Conservation (phyloP, 2,113 vertebrate genomes). For the Cebus imitator region DNA sequence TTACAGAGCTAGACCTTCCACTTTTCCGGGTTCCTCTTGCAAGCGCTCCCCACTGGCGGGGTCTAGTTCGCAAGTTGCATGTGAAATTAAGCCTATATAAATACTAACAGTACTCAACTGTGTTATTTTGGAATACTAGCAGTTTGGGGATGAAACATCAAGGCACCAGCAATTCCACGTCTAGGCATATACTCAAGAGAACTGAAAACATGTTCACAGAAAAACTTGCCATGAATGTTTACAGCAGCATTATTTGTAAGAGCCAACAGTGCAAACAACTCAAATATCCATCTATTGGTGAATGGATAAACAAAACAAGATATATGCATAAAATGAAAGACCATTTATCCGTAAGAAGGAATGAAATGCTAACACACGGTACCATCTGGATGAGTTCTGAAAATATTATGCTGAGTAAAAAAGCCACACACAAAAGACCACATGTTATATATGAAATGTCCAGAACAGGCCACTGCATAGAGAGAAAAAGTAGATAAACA, state of each 20-base stretch:
- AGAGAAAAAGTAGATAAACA: neutral
- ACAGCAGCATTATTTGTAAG: fast-evolving
- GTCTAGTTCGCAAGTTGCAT: neutral
- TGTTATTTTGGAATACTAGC: neutral
- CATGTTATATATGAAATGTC: neutral
- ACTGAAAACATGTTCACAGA: neutral
- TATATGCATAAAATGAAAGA: neutral
- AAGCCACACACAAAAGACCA: neutral
- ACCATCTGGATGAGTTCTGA: neutral
- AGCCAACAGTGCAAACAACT: neutral
- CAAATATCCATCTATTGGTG: neutral
- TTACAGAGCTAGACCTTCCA: neutral
- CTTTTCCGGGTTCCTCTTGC: neutral
- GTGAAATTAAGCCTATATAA: neutral
- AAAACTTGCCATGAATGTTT: neutral
- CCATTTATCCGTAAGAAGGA: neutral
- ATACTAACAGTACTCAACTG: neutral
- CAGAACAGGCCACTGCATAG: neutral
- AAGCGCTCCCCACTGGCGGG: neutral
- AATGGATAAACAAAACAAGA: neutral
- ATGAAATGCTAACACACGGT: neutral
- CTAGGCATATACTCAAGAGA: neutral
- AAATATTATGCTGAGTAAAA: neutral
- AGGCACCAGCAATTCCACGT: neutral
- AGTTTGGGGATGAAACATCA: neutral